These are phyloP conservation scores for Champsocephalus esox DNA, from an alignment of 2,797 vertebrate genomes.

Conservation along the genomic window DNA sequence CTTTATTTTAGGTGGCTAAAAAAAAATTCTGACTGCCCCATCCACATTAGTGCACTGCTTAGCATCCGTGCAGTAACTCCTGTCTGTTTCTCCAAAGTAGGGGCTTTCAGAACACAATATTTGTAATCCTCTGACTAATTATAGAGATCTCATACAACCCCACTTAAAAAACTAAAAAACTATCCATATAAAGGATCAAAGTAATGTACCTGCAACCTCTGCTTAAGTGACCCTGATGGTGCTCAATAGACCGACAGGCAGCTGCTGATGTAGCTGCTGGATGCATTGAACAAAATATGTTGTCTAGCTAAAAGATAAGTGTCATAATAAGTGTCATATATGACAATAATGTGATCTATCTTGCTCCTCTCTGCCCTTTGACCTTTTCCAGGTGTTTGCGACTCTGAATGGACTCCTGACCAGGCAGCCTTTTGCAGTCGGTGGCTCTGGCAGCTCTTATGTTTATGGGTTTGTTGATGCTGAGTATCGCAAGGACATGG, in stretches of 20 bases:
- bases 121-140: too few species aligned
- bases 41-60: too few species aligned
- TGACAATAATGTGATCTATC: neutral
- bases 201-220: neutral
- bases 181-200: neutral
- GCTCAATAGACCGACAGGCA: too few species aligned
- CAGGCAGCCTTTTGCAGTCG: slow-evolving; percentile 88
- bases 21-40: too few species aligned
- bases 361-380: neutral
- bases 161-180: too few species aligned
- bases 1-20: too few species aligned
- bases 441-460: slow-evolving; percentile 90
- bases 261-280: neutral
- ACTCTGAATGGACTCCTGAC: slow-evolving; percentile 88
- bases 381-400: slow-evolving; percentile 84
- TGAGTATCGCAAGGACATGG: slow-evolving; percentile 85
- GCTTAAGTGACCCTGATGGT: neutral
- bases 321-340: neutral
- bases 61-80: too few species aligned
- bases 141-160: too few species aligned
- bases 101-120: too few species aligned
- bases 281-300: neutral
- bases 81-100: too few species aligned
- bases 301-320: neutral
- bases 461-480: slow-evolving; percentile 91